phyloP scores from a whole-genome alignment of 1,140 invertebrate genomes.

The Gonioctena quinquepunctata region DNA sequence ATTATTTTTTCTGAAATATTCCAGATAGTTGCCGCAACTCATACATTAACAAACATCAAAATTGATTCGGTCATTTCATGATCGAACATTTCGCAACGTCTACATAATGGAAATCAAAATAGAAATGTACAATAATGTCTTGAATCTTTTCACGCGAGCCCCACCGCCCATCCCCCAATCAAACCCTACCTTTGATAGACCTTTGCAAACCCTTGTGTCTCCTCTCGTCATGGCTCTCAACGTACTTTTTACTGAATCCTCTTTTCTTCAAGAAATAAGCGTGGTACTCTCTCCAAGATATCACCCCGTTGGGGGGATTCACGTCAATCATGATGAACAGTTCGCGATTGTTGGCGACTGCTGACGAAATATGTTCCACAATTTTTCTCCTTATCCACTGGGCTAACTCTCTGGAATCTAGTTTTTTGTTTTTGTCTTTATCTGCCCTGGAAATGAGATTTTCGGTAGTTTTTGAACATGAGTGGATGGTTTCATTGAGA shows the following conservation, averaged over 20 bases:
- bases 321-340: conserved; percentile 75
- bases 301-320: conserved; percentile 73
- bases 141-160: no score
- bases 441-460: conserved; percentile 64
- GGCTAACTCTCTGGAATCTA: conserved; percentile 70
- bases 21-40: no score
- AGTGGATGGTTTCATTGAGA: background rate
- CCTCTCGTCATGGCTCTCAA: conserved; percentile 68
- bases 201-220: conserved; percentile 62
- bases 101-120: no score
- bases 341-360: conserved; percentile 72
- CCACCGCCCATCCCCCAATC: background rate
- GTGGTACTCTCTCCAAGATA: conserved; percentile 82
- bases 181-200: conserved; percentile 58
- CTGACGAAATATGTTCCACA: conserved; percentile 73
- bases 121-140: background rate
- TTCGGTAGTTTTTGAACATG: no score
- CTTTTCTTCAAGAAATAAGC: conserved; percentile 71
- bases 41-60: no score
- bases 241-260: conserved; percentile 68
- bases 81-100: no score
- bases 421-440: conserved; percentile 62
- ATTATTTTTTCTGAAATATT: conserved; percentile 67
- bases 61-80: no score
- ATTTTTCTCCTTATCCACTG: conserved; percentile 76